Percentiles rank a stretch among this genome's conserved stretches.
Evolutionary conservation across 2,888 invertebrate species (phyloP).

Genomic region (Masnerella sp.): DNA sequence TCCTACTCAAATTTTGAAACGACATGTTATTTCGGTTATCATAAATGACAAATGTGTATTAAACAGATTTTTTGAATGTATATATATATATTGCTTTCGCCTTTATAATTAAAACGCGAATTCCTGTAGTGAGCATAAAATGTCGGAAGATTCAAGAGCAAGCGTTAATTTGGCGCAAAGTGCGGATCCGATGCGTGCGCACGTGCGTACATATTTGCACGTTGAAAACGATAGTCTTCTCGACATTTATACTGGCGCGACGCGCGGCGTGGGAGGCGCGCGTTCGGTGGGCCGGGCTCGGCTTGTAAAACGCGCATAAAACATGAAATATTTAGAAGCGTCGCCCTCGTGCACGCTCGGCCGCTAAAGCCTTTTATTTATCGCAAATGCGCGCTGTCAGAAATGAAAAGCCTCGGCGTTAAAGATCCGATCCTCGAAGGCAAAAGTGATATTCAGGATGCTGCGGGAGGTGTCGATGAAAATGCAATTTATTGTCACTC

Average conservation of each 20-base stretch:
- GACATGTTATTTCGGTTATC: too few relatives aligned
- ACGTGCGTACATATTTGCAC: constrained; percentile 42
- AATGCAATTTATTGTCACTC: too few relatives aligned
- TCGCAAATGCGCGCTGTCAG: constrained; percentile 41
- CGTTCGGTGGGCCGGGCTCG: constrained; percentile 33
- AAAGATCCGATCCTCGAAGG: constrained; percentile 24
- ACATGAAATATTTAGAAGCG: constrained; percentile 56
- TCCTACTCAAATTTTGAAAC: too few relatives aligned
- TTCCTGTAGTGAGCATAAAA: constrained; percentile 21
- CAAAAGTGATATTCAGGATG: too few relatives aligned
- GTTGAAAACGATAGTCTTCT: constrained; percentile 39
- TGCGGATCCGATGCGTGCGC: constrained; percentile 27
- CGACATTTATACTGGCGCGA: constrained; percentile 52
- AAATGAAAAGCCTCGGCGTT: constrained; percentile 30
- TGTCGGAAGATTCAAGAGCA: constrained; percentile 13
- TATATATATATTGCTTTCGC: too few relatives aligned
- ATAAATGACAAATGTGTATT: too few relatives aligned
- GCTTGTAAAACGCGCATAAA: constrained; percentile 55
- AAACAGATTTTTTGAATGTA: too few relatives aligned
- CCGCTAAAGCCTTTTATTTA: constrained; percentile 48
- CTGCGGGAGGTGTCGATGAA: too few relatives aligned
- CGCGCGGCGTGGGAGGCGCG: constrained; percentile 34
- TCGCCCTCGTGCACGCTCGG: constrained; percentile 34
- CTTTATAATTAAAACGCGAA: too few relatives aligned
- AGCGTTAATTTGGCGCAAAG: constrained; percentile 36